A percentile compares a stretch with the other conserved stretches of the same genome.
phyloP scores from a whole-genome alignment of 2,113 vertebrate genomes.

The Brachyhypopomus gauderio region DNA sequence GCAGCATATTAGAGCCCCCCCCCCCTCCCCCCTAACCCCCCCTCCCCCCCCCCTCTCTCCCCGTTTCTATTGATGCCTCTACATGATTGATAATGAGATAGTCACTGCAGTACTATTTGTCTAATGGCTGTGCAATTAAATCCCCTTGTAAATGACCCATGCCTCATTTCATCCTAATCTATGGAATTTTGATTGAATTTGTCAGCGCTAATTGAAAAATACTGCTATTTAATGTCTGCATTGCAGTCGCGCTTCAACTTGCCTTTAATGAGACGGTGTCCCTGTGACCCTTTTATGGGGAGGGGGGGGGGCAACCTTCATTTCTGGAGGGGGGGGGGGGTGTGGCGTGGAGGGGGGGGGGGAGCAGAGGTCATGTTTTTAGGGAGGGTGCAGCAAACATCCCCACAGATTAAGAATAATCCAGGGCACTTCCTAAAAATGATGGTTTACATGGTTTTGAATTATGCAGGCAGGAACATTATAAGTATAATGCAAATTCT shows the following conservation, averaged over 20 bases:
- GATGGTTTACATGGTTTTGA: constrained; percentile 32
- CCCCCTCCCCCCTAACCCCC: constrained; percentile 6
- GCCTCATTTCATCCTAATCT: constrained; percentile 99
- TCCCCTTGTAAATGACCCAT: constrained; percentile 98
- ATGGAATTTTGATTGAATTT: constrained; percentile 99
- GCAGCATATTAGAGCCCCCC: constrained; percentile 41
- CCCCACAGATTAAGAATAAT: constrained; percentile 53
- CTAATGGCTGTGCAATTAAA: constrained; percentile 99
- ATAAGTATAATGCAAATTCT: constrained; percentile 16
- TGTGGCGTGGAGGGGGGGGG: background rate
- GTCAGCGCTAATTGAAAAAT: constrained; percentile 99
- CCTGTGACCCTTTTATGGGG: constrained; percentile 81
- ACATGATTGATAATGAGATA: constrained; percentile 96
- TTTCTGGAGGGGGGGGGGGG: constrained; percentile 36
- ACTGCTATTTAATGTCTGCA: constrained; percentile 97
- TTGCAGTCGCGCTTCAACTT: constrained; percentile 82
- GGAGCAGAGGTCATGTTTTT: constrained; percentile 51
- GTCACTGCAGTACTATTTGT: constrained; percentile 98
- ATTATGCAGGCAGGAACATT: constrained; percentile 18
- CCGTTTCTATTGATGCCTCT: constrained; percentile 87
- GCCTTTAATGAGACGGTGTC: constrained; percentile 88
- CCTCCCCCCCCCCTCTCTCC: constrained; percentile 41
- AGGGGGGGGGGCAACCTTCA: background rate
- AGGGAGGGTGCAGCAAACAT: constrained; percentile 37
- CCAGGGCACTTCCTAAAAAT: constrained; percentile 6